phyloP scores from a whole-genome alignment of 2,888 invertebrate species.

The Andrena marginata region DNA sequence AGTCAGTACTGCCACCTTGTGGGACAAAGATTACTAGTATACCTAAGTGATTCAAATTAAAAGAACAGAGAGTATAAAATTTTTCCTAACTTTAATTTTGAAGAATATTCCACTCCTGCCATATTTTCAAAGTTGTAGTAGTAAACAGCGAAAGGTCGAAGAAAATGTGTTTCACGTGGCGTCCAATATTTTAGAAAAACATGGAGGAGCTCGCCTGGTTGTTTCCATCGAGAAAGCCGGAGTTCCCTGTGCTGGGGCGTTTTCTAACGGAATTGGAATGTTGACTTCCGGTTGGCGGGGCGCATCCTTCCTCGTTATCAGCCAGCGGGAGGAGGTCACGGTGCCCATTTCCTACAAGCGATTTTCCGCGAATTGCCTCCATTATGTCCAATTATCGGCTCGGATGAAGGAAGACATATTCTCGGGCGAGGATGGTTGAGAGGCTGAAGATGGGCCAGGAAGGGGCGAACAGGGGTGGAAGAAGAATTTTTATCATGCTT shows the following conservation, averaged over 20 bases:
- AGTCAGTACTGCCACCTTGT: too few relatives aligned
- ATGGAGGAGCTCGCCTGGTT: background rate
- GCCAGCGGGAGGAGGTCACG: constrained; percentile 49
- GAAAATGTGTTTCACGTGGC: background rate
- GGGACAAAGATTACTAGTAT: too few relatives aligned
- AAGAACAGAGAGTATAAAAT: background rate
- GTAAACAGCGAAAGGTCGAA: background rate
- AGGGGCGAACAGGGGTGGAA: background rate
- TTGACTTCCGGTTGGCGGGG: constrained; percentile 62
- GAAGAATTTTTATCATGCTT: constrained; percentile 38
- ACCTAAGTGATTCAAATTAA: too few relatives aligned
- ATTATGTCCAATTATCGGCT: constrained; percentile 83
- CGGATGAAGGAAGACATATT: constrained; percentile 74
- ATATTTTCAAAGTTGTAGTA: background rate
- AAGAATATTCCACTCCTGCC: background rate
- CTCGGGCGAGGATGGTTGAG: constrained; percentile 32
- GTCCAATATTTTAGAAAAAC: background rate
- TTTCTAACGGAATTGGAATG: constrained; percentile 58
- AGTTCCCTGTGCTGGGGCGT: constrained; percentile 16
- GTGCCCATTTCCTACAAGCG: constrained; percentile 80
- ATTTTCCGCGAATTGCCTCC: constrained; percentile 82
- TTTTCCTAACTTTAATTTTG: background rate
- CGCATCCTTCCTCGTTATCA: constrained; percentile 60
- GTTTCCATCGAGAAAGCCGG: constrained; percentile 13
- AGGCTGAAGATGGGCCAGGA: constrained; percentile 12